Evolutionary conservation across 2,888 invertebrate genomes (phyloP).

Genomic region (Melikaiella ostensackeni): DNA sequence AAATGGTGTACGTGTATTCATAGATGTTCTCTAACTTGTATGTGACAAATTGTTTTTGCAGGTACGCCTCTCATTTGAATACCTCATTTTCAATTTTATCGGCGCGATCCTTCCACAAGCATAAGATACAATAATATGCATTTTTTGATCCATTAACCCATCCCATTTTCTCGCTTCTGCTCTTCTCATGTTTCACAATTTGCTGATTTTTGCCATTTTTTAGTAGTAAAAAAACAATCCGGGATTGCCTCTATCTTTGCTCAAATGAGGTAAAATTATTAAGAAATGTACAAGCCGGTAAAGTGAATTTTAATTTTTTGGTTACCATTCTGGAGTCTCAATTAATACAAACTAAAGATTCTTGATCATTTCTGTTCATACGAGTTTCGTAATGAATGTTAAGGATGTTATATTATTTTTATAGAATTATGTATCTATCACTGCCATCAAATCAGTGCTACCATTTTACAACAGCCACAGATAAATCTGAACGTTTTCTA

Average conservation of each 20-base stretch:
- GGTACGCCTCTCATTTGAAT: background rate
- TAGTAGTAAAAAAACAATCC: background rate
- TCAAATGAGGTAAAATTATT: background rate
- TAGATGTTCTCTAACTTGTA: background rate
- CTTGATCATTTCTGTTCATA: background rate
- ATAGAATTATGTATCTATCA: background rate
- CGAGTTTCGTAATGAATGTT: background rate
- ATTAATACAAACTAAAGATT: background rate
- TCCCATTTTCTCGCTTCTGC: slow-evolving; percentile 3
- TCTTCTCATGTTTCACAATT: background rate
- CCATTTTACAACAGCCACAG: background rate
- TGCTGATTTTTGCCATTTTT: background rate
- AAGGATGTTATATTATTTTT: background rate
- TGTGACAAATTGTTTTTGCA: background rate
- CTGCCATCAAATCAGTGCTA: background rate
- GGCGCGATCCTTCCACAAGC: background rate
- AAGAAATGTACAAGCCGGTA: background rate
- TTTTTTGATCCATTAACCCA: slow-evolving; percentile 9
- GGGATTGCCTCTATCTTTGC: background rate
- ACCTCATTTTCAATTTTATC: background rate
- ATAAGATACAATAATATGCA: background rate
- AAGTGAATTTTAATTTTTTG: background rate
- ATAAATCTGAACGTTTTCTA: background rate
- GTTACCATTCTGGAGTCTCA: background rate
- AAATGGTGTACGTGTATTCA: background rate